phyloP scores from a whole-genome alignment of 2,888 invertebrate genomes.

The Epirrhoe alternata region DNA sequence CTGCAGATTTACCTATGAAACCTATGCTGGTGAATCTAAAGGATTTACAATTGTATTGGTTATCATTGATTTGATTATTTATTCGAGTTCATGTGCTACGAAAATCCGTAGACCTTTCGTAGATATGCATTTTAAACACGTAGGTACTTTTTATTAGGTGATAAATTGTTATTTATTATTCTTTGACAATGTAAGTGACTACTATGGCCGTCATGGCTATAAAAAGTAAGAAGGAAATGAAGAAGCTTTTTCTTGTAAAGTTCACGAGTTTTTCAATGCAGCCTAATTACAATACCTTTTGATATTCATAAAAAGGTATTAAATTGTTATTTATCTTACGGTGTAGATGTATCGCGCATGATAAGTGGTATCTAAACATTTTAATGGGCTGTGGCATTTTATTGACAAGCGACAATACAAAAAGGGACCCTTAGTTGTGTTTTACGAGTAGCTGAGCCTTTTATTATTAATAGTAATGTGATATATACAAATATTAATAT shows the following conservation, averaged over 20 bases:
- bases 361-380: conserved; percentile 12
- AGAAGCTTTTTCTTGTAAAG: conserved; percentile 26
- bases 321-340: conserved; percentile 17
- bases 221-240: conserved; percentile 24
- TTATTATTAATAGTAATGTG: background rate
- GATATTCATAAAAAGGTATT: conserved; percentile 24
- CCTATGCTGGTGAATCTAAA: background rate
- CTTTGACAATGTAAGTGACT: conserved; percentile 15
- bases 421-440: background rate
- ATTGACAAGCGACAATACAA: conserved; percentile 3
- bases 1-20: background rate
- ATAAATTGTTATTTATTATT: conserved; percentile 24
- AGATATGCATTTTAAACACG: conserved; percentile 6
- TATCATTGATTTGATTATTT: background rate
- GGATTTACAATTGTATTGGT: background rate
- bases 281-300: conserved; percentile 23
- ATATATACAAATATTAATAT: background rate
- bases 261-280: conserved; percentile 21
- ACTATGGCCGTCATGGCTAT: conserved; percentile 26
- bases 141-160: conserved; percentile 19
- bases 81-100: conserved; percentile 28
- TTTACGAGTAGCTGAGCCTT: background rate
- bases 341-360: conserved; percentile 18
- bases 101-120: conserved; percentile 24
- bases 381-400: conserved; percentile 1